Evolutionary conservation across 2,113 vertebrate genomes (phyloP).

Genomic region (Solea solea): DNA sequence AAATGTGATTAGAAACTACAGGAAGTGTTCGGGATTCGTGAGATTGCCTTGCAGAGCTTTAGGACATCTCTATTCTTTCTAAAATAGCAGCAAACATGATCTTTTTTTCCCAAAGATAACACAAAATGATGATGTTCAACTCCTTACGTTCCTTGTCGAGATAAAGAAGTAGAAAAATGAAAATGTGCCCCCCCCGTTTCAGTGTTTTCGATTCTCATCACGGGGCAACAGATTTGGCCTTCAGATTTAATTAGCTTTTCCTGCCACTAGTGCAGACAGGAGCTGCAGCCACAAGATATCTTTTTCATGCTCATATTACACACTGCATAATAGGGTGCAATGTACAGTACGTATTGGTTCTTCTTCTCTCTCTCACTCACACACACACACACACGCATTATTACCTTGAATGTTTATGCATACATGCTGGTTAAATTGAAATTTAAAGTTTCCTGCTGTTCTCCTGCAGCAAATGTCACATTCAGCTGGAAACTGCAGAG

Average conservation of each 20-base stretch:
- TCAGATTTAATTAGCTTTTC: slow-evolving; percentile 9
- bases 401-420: slow-evolving; percentile 29
- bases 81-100: too few species aligned
- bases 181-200: not conserved
- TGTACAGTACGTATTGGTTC: not conserved
- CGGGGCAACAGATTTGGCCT: slow-evolving; percentile 15
- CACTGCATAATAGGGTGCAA: too few species aligned
- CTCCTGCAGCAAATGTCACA: slow-evolving; percentile 5
- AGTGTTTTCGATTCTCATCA: not conserved
- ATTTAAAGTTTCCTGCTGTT: slow-evolving; percentile 3
- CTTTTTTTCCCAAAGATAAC: too few species aligned
- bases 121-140: not conserved
- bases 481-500: not conserved
- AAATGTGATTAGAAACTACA: too few species aligned
- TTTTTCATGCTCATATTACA: not conserved
- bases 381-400: not conserved
- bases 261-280: not conserved
- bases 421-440: slow-evolving; percentile 10
- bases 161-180: slow-evolving; percentile 12
- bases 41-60: too few species aligned
- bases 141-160: not conserved
- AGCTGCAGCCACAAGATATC: not conserved
- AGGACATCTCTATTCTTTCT: too few species aligned
- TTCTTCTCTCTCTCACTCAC: not conserved
- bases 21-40: too few species aligned